Evolutionary conservation across 2,888 invertebrate species (phyloP).

Genomic region (Barypeithes pellucidus): DNA sequence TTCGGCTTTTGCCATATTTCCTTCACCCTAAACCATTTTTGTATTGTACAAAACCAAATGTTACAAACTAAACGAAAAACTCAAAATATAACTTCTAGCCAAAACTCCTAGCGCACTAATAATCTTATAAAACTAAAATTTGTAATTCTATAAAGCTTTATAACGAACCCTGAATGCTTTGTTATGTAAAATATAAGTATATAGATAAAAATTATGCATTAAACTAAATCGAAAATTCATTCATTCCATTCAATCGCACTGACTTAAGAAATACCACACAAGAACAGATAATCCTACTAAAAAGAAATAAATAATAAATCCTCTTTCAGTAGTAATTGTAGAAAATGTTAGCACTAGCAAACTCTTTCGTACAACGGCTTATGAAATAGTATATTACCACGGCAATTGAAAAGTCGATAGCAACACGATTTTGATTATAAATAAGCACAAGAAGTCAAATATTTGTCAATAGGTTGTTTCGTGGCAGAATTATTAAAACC

Average conservation of each 20-base stretch:
- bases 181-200: constrained; percentile 33
- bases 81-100: constrained; percentile 33
- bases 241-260: constrained; percentile 23
- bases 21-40: constrained; percentile 39
- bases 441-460: too few relatives aligned
- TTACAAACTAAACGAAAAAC: constrained; percentile 37
- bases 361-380: too few relatives aligned
- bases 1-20: constrained; percentile 35
- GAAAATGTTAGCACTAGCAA: background rate
- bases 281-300: constrained; percentile 26
- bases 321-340: background rate
- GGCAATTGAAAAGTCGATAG: too few relatives aligned
- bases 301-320: constrained; percentile 35
- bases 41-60: constrained; percentile 32
- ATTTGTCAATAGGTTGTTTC: too few relatives aligned
- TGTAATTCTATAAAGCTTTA: constrained; percentile 44
- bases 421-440: too few relatives aligned
- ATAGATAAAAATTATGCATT: constrained; percentile 43
- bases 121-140: constrained; percentile 38
- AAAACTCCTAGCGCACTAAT: constrained; percentile 41
- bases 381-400: too few relatives aligned
- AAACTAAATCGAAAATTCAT: constrained; percentile 15
- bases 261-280: constrained; percentile 22
- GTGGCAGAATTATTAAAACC: too few relatives aligned
- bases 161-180: constrained; percentile 51